Base-by-base conservation (phyloP, 2,113 vertebrate species). In the Emberiza fucata region DNA sequence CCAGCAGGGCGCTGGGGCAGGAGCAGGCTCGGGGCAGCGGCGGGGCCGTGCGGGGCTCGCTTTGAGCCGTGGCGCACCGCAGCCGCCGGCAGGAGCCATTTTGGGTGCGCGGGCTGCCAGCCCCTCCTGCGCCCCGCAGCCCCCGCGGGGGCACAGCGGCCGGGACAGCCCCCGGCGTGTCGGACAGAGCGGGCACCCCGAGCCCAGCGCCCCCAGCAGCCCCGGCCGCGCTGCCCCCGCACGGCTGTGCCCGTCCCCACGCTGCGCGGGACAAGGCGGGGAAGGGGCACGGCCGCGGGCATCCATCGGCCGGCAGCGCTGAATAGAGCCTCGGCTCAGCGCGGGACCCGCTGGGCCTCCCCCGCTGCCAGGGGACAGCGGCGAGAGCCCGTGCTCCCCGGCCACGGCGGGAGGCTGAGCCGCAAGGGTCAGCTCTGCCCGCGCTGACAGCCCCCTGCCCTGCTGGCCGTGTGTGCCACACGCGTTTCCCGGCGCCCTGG, bases 401-500 rank as follows among this genome's bases (percentile, higher is more conserved):
- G 31, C 66, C 39, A 3, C 61, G 4, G 0, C 2, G 70, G 68
- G 69, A 9, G 57, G 47, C 68, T 27, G 78, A 63, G 78, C 85
- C 35, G 64, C 1, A 3, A 91, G 3, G 1, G 37, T 3, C 75
- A 68, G 57, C 86, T 51, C 54, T 12, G 31, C 81, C 40, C 1
- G 0, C 71, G 24, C 48, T 15, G 24, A 14, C 50, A 17, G 35
- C 29, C 60, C 60, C 69, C 42, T 51, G 22, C n/a, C 7, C 10
- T 21, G 0, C 69, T 5, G 64, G 10, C 50, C 37, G 11, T 3
- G 50, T 1, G 40, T 20, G 33, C 18, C 4, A 6, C 21, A 6
- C 19, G 47, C 29, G 6, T 77, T 28, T 40, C 28, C 3, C 28
- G 4, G 75, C 0, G 2, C 11, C 3, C 1, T 18, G 35, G 4